Evolutionary conservation across 2,888 invertebrate species (phyloP).

Genomic region (Linyphia triangularis): DNA sequence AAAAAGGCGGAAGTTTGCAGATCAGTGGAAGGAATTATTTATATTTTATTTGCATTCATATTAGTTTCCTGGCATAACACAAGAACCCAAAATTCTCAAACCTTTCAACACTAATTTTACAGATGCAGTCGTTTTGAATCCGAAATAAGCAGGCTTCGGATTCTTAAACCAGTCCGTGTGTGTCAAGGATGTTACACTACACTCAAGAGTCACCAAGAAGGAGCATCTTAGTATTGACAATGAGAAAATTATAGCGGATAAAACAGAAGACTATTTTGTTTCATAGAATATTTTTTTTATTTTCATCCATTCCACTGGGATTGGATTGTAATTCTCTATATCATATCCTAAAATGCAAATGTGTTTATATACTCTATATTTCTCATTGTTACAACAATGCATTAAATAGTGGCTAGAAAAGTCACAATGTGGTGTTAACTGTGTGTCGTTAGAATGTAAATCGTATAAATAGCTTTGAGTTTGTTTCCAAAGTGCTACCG

Average conservation of each 20-base stretch:
- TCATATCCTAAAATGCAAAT: constrained; percentile 67
- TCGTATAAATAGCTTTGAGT: constrained; percentile 38
- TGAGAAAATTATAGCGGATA: constrained; percentile 38
- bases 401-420: constrained; percentile 53
- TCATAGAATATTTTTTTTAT: constrained; percentile 74
- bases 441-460: constrained; percentile 46
- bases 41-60: too few species aligned
- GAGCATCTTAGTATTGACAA: constrained; percentile 61
- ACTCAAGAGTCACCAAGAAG: constrained; percentile 77
- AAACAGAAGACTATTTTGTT: constrained; percentile 64
- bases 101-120: constrained; percentile 76
- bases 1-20: too few species aligned
- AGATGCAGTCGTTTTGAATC: constrained; percentile 97
- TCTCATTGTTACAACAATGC: constrained; percentile 61
- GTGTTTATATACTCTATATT: constrained; percentile 63
- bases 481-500: constrained; percentile 10
- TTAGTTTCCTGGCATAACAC: too few species aligned
- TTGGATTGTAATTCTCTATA: constrained; percentile 50
- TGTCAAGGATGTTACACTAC: constrained; percentile 91
- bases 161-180: constrained; percentile 95
- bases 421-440: constrained; percentile 41
- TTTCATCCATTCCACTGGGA: constrained; percentile 35
- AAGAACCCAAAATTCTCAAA: too few species aligned
- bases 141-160: constrained; percentile 94
- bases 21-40: too few species aligned